A percentile compares a stretch with the other conserved stretches of the same genome.
Conservation (phyloP, 2,797 vertebrate species). For the Tauraco hartlaubi region DNA sequence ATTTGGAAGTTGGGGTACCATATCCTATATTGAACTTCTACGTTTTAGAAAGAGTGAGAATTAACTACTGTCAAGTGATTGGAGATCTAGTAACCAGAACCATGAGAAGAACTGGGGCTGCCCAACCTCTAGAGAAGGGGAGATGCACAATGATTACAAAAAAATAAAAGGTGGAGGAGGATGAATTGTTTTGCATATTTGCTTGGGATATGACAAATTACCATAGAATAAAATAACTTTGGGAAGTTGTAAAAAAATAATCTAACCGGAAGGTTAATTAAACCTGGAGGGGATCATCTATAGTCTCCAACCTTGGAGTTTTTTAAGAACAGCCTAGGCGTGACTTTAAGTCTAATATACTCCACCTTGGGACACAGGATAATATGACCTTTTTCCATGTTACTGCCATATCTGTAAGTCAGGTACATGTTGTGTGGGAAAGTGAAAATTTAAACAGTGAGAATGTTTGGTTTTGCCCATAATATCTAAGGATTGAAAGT, state of each 20-base stretch:
- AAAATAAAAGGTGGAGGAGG: rapidly evolving
- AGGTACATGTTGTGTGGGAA: neutral
- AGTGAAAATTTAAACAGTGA: neutral
- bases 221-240: neutral
- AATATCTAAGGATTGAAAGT: neutral
- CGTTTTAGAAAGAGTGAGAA: neutral
- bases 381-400: neutral
- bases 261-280: neutral
- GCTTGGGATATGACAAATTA: neutral
- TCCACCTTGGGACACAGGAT: rapidly evolving
- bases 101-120: neutral
- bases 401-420: neutral
- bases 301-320: neutral
- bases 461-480: neutral
- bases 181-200: neutral
- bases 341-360: neutral
- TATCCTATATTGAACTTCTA: neutral
- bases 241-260: neutral
- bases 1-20: neutral
- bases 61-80: neutral
- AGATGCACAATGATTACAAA: neutral
- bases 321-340: neutral
- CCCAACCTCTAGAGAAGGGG: neutral
- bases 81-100: neutral
- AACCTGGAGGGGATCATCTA: neutral